These are phyloP conservation scores for Zaprionus ornatus DNA, from an alignment of 1,140 invertebrate genomes.

Conservation along the genomic window DNA sequence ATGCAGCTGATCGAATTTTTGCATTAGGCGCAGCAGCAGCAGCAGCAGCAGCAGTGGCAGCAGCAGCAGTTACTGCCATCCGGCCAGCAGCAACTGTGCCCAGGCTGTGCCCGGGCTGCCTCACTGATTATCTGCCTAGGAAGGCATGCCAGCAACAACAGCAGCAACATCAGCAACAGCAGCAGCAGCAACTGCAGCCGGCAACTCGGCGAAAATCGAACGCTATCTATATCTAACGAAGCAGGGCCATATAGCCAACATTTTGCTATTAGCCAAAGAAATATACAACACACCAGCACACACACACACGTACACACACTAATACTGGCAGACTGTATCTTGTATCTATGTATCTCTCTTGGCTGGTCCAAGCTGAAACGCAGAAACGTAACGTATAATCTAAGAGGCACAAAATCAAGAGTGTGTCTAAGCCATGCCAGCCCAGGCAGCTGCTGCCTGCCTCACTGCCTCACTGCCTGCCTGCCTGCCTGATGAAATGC, in stretches of 20 bases:
- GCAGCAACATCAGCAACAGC: constrained; percentile 14
- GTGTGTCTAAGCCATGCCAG: constrained; percentile 71
- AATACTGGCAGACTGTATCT: constrained; percentile 9
- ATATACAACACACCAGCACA: constrained; percentile 52
- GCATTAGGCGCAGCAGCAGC: constrained; percentile 81
- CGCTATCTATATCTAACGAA: constrained; percentile 81
- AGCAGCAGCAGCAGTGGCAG: constrained; percentile 44
- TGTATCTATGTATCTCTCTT: constrained; percentile 61
- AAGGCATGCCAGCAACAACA: constrained; percentile 68
- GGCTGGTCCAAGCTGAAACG: constrained; percentile 66
- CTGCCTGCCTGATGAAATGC: constrained; percentile 69
- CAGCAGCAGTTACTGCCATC: constrained; percentile 65
- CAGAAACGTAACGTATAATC: constrained; percentile 77
- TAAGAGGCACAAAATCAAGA: constrained; percentile 76
- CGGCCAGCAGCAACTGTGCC: constrained; percentile 64
- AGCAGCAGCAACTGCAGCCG: constrained; percentile 62
- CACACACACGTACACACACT: constrained; percentile 22
- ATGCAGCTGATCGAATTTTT: constrained; percentile 84
- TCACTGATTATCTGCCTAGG: constrained; percentile 78
- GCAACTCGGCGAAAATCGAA: constrained; percentile 69
- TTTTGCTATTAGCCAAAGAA: constrained; percentile 79
- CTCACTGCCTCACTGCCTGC: constrained; percentile 3
- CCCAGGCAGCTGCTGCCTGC: constrained; percentile 55
- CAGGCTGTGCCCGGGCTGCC: constrained; percentile 46
- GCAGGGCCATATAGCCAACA: constrained; percentile 79